Evolutionary conservation across 2,797 vertebrate species (phyloP).

Genomic region (Dipus sagitta): DNA sequence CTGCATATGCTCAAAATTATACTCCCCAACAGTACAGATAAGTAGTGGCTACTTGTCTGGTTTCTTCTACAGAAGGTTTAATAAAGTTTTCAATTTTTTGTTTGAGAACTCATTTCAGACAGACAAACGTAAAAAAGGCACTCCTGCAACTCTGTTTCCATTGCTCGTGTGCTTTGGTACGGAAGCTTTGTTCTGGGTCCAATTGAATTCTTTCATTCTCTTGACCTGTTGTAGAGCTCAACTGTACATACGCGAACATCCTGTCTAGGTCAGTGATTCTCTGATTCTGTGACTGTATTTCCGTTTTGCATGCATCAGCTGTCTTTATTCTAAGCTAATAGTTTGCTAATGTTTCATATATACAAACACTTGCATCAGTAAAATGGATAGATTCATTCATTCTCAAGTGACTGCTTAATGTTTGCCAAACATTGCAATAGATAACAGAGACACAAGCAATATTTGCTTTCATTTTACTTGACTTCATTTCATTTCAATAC

Average conservation of each 20-base stretch:
- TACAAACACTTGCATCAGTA: neutral
- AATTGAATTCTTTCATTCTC: neutral
- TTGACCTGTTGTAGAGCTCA: slow-evolving; percentile 3
- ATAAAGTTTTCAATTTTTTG: neutral
- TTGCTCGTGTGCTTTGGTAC: neutral
- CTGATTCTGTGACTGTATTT: slow-evolving; percentile 48
- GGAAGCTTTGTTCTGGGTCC: neutral
- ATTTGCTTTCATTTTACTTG: neutral
- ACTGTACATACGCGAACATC: neutral
- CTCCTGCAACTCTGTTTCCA: neutral
- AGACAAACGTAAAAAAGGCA: neutral
- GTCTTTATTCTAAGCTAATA: neutral
- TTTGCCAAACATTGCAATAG: neutral
- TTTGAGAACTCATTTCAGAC: neutral
- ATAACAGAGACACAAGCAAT: neutral
- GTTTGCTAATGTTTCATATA: too few relatives aligned
- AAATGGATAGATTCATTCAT: neutral
- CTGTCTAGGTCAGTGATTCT: neutral
- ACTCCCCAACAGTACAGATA: neutral
- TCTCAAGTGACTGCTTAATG: neutral
- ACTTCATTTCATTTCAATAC: neutral
- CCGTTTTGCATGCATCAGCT: neutral
- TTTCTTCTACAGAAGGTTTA: neutral
- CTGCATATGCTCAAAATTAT: neutral
- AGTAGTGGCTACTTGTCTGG: neutral